These are phyloP conservation scores for Acrocephalus arundinaceus DNA, from an alignment of 2,113 vertebrate genomes.

Conservation along the genomic window DNA sequence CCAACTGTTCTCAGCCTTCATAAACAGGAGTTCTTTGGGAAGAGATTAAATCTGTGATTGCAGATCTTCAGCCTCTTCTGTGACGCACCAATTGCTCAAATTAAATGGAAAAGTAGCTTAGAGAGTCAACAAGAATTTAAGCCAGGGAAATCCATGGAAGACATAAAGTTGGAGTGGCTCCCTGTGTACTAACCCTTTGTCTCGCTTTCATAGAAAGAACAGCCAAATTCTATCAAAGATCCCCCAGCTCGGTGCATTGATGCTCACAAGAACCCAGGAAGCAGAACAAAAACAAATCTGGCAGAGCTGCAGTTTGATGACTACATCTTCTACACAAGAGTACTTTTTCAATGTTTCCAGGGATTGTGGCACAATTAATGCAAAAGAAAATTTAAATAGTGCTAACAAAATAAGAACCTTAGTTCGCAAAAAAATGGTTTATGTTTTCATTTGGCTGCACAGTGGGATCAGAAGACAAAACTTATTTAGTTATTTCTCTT, in stretches of 20 bases:
- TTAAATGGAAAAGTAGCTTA: background rate
- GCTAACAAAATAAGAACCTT: background rate
- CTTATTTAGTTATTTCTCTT: background rate
- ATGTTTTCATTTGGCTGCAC: background rate
- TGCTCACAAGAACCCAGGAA: background rate
- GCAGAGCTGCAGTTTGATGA: background rate
- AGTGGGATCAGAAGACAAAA: background rate
- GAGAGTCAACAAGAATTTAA: background rate
- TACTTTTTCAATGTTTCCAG: background rate
- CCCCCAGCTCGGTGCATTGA: background rate
- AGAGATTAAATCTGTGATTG: background rate
- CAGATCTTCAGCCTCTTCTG: background rate
- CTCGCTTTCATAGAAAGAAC: background rate
- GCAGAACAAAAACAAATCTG: background rate
- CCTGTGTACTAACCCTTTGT: background rate
- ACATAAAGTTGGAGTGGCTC: background rate
- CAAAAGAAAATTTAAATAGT: background rate
- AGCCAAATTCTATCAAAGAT: background rate
- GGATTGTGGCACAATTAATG: background rate
- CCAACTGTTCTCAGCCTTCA: background rate
- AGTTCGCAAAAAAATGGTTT: background rate
- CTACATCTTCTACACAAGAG: background rate
- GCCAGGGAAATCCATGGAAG: background rate
- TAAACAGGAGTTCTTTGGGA: background rate
- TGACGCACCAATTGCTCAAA: background rate